phyloP scores from a whole-genome alignment of 2,888 invertebrate species.

The Pollenia angustigena region DNA sequence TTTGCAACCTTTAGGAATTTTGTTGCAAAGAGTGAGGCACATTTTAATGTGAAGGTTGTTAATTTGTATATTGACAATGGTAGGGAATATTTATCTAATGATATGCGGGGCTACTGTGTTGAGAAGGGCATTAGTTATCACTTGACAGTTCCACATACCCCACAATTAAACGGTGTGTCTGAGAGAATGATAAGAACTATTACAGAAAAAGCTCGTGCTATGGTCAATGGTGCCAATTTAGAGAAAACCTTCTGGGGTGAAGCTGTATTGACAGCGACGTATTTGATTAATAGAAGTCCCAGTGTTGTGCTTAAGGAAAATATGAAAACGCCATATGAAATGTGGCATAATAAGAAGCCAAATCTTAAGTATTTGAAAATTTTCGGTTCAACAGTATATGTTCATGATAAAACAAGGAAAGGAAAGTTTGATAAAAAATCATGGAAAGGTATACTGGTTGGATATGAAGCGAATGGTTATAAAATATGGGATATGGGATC shows the following conservation, averaged over 20 bases:
- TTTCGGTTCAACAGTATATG: constrained; percentile 72
- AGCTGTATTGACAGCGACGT: constrained; percentile 75
- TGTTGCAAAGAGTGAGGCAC: constrained; percentile 72
- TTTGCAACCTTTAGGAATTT: constrained; percentile 69
- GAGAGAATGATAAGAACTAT: constrained; percentile 64
- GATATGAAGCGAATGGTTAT: constrained; percentile 68
- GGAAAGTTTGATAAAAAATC: constrained; percentile 73
- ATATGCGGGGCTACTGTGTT: no score
- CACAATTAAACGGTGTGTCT: constrained; percentile 80
- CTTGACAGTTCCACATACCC: constrained; percentile 82
- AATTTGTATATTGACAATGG: no score
- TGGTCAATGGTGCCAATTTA: constrained; percentile 78
- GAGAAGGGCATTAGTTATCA: constrained; percentile 79
- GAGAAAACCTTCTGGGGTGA: constrained; percentile 76
- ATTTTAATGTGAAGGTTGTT: constrained; percentile 76
- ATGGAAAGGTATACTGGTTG: constrained; percentile 69
- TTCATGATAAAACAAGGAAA: constrained; percentile 68
- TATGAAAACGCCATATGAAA: constrained; percentile 80
- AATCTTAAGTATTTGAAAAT: constrained; percentile 70
- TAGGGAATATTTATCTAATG: no score
- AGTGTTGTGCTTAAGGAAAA: constrained; percentile 56
- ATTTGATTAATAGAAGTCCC: constrained; percentile 79
- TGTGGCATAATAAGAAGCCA: constrained; percentile 74
- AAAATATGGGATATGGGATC: constrained; percentile 72
- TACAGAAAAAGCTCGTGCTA: constrained; percentile 80